Evolutionary conservation across 2,113 vertebrate genomes (phyloP), one percentile per base, ranked within the genome.

Genomic region (Myiozetetes cayanensis): DNA sequence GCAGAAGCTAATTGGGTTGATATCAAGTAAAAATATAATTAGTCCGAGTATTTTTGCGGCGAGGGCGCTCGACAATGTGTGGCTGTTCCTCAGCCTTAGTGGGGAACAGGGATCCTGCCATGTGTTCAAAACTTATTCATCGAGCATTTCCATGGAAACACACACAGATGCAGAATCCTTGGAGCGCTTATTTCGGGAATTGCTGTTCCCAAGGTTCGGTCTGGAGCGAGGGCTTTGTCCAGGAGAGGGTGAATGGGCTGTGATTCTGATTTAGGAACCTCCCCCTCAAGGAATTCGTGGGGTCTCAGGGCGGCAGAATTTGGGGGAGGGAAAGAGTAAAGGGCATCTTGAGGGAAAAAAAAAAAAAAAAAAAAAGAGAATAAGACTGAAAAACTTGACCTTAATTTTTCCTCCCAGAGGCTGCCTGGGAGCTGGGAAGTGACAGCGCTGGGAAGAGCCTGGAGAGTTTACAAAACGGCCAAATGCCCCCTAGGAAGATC

Each of bases 111-210:
- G 67, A 92, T 93, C 70, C 49, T 96, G 75, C 89, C 84, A 89
- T 88, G 86, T 91, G 87, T 79, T 94, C 75, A 59, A 90, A 94
- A 95, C 65, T 93, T 95, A 67, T 92, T 92, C 88, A 81, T 81
- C 87, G 71, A 71, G 52, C 83, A 90, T 96, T 91, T 92, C 95
- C 94, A 95, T 96, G 92, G 91, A 92, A 96, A 95, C 92, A 68
- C 92, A 68, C 66, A 86, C 39, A 95, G 87, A 95, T 88, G 73
- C 31, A 81, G 9, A 76, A n/a, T 55, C 63, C 62, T 83, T 79
- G 87, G 72, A 92, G 90, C 85, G 25, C 68, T 96, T 93, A 82
- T 87, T 96, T 95, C 4, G 14, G 76, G 50, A 92, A 72, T 43
- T 95, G 73, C 46, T 93, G 65, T 56, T 87, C 70, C 41, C 76